Evolutionary conservation across 2,113 vertebrate genomes (phyloP).

Genomic region (Ictidomys tridecemlineatus): DNA sequence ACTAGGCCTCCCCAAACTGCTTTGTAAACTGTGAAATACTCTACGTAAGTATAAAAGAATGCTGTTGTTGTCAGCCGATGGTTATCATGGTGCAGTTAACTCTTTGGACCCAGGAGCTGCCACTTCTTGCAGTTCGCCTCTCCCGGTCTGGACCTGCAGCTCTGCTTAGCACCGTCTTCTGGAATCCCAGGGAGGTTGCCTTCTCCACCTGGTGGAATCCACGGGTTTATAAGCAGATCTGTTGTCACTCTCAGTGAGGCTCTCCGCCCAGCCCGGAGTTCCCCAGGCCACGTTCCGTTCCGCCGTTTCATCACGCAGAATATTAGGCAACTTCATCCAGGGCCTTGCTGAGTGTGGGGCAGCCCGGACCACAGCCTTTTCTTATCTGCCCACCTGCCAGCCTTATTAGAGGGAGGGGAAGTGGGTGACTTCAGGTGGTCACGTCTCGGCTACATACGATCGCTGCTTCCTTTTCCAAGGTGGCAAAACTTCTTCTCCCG

Average conservation of each 20-base stretch:
- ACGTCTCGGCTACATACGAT: neutral
- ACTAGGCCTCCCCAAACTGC: neutral
- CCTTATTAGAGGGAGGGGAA: constrained; percentile 4
- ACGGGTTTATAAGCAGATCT: neutral
- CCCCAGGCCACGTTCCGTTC: neutral
- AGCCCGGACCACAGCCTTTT: neutral
- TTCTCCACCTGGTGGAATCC: neutral
- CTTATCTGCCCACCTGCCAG: neutral
- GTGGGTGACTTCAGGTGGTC: neutral
- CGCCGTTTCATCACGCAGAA: neutral
- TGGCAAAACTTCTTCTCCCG: neutral
- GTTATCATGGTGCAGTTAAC: neutral
- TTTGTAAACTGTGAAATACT: neutral
- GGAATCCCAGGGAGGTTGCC: neutral
- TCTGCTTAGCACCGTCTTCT: neutral
- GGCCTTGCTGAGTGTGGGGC: neutral
- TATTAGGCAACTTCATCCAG: too few species aligned
- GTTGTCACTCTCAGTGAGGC: neutral
- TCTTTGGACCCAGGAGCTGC: neutral
- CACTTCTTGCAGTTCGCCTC: neutral
- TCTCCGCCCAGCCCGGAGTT: neutral
- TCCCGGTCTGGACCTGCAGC: neutral
- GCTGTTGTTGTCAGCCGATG: neutral
- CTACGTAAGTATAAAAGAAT: neutral
- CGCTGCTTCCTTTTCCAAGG: constrained; percentile 16